Evolutionary conservation across 2,113 vertebrate species (phyloP).

Genomic region (Mungos mungo): DNA sequence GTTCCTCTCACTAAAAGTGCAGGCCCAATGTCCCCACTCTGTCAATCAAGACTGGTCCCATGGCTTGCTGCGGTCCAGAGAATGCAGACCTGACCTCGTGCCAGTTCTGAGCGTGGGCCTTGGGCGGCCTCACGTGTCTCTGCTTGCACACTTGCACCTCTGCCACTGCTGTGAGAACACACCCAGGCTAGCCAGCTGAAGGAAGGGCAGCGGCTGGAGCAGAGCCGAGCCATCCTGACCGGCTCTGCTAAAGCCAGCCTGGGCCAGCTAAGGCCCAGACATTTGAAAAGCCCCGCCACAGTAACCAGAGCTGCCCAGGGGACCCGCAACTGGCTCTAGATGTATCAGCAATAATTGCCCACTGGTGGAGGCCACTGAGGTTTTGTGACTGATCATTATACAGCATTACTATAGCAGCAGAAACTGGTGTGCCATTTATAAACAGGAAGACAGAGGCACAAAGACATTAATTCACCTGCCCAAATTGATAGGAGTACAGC

Average conservation of each 20-base stretch:
- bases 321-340: constrained; percentile 13
- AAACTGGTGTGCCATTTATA: neutral
- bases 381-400: neutral
- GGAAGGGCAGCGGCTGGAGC: neutral
- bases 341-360: neutral
- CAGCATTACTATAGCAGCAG: neutral
- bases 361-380: neutral
- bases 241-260: constrained; percentile 47
- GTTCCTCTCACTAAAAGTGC: neutral
- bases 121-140: neutral
- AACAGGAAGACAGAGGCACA: neutral
- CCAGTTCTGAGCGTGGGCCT: neutral
- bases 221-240: neutral
- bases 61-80: constrained; percentile 18
- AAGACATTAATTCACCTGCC: neutral
- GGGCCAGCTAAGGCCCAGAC: constrained; percentile 6
- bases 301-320: constrained; percentile 27
- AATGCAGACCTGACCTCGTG: neutral
- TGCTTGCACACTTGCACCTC: neutral
- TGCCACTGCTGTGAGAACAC: neutral
- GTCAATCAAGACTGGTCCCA: neutral
- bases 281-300: neutral
- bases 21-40: neutral
- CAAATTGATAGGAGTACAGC: neutral
- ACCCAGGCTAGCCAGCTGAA: constrained; percentile 20